Evolutionary conservation across 2,113 vertebrate genomes (phyloP).

Genomic region (Hippocampus zosterae): DNA sequence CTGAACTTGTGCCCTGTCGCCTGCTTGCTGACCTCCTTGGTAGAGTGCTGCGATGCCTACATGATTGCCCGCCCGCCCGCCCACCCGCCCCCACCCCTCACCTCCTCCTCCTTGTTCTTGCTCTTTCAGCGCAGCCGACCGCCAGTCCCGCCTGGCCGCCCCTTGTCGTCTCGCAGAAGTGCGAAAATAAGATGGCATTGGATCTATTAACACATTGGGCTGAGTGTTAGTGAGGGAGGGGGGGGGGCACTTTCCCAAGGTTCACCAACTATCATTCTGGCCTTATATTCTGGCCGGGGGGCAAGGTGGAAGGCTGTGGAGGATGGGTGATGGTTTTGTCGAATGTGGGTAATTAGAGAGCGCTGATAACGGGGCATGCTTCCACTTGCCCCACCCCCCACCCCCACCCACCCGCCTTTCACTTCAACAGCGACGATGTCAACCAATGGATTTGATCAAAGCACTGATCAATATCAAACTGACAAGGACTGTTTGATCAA

Average conservation of each 20-base stretch:
- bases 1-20: slow-evolving; percentile 81
- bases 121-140: slow-evolving; percentile 69
- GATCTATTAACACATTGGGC: slow-evolving; percentile 83
- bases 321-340: not conserved
- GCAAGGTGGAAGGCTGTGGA: slow-evolving; percentile 42
- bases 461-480: slow-evolving; percentile 41
- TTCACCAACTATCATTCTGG: slow-evolving; percentile 53
- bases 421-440: slow-evolving; percentile 26
- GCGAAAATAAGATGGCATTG: slow-evolving; percentile 88
- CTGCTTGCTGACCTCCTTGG: slow-evolving; percentile 74
- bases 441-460: slow-evolving; percentile 33
- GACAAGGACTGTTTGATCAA: slow-evolving; percentile 19
- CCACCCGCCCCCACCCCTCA: too few relatives aligned
- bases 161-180: slow-evolving; percentile 78
- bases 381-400: slow-evolving; percentile 60
- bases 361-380: slow-evolving; percentile 41
- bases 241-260: slow-evolving; percentile 51
- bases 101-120: slow-evolving; percentile 34
- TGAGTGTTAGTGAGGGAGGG: slow-evolving; percentile 71
- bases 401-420: slow-evolving; percentile 26
- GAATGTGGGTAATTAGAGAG: slow-evolving; percentile 46
- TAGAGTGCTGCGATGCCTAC: slow-evolving; percentile 58
- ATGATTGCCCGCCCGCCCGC: slow-evolving; percentile 19
- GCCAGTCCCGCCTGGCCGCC: slow-evolving; percentile 75
- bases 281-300: slow-evolving; percentile 47